Base-by-base conservation (phyloP, 2,888 invertebrate species). In the Plusia festucae region DNA sequence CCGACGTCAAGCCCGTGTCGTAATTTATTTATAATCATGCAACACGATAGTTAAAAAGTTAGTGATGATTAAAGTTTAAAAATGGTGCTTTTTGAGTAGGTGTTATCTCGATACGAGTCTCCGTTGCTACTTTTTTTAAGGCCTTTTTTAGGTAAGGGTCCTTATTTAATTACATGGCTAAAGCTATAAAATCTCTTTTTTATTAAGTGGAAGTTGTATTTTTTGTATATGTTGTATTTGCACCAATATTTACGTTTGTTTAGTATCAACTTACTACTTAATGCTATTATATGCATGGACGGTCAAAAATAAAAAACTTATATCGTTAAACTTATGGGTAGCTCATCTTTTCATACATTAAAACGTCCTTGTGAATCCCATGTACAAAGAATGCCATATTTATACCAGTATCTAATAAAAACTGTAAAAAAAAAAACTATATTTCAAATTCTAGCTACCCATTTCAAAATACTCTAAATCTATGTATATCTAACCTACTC, bases 41-140 rank as follows among this genome's bases (percentile, higher is more conserved):
- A n/a, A n/a, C n/a, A n/a, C n/a, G n/a, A n/a, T n/a, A n/a, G n/a
- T n/a, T n/a, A n/a, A n/a, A n/a, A 57, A n/a, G 3, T 16, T 65
- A 66, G 71, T 72, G 70, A 79, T 61, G 68, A 46, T 66, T 74
- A 55, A 62, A 71, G 78, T 75, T 11, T 61, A 53, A 71, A 71
- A 74, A 79, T 79, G 82, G 82, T 83, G 82, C 82, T 83, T 81
- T 72, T 80, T 66, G 18, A 71, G 24, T 68, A 65, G 44, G 49
- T 70, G 44, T 68, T 69, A 60, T 46, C 57, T 65, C 53, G 46
- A 54, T 30, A 66, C 68, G 59, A 57, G 53, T 72, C 72, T 75
- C 60, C 40, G 62, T 78, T 66, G 64, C 65, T 57, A 73, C 40
- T 72, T 79, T 68, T 56, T n/a, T 77, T 72, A 51, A 46, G 69